phyloP scores from a whole-genome alignment of 2,113 vertebrate species.

The Zapus hudsonius region DNA sequence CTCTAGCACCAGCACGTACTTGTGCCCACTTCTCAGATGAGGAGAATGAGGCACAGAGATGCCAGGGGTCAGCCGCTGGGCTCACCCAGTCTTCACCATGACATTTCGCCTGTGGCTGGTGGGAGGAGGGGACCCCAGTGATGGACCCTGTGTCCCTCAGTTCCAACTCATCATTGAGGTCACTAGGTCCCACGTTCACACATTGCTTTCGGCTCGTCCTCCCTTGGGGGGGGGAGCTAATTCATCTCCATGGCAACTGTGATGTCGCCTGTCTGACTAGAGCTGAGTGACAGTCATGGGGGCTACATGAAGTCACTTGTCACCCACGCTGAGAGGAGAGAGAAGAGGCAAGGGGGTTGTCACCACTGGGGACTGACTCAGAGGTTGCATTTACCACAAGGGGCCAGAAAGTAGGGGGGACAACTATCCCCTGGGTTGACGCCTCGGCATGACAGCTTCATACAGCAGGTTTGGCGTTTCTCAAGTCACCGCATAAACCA shows the following conservation, averaged over 20 bases:
- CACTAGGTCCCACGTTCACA: not conserved
- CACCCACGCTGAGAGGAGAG: conserved; percentile 8
- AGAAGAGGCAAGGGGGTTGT: too few relatives aligned
- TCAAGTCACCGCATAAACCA: too few relatives aligned
- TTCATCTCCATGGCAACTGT: conserved; percentile 56
- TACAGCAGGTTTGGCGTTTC: too few relatives aligned
- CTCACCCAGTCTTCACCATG: not conserved
- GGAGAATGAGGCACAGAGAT: not conserved
- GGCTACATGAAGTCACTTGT: conserved; percentile 49
- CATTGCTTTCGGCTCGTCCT: not conserved
- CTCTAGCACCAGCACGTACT: too few relatives aligned
- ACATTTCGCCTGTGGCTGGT: not conserved
- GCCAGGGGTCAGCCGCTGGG: not conserved
- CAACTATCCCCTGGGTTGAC: not conserved
- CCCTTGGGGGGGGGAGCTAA: not conserved
- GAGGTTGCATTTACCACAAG: not conserved
- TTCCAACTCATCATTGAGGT: not conserved
- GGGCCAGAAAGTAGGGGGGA: not conserved
- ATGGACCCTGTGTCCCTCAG: not conserved
- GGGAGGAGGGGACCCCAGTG: rapidly evolving
- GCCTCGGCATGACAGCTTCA: not conserved
- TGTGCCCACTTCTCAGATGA: not conserved
- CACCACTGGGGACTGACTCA: not conserved
- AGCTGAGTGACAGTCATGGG: conserved; percentile 55
- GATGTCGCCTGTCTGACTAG: conserved; percentile 5